Conservation (phyloP, 2,797 vertebrate species). For the Brotula barbata region DNA sequence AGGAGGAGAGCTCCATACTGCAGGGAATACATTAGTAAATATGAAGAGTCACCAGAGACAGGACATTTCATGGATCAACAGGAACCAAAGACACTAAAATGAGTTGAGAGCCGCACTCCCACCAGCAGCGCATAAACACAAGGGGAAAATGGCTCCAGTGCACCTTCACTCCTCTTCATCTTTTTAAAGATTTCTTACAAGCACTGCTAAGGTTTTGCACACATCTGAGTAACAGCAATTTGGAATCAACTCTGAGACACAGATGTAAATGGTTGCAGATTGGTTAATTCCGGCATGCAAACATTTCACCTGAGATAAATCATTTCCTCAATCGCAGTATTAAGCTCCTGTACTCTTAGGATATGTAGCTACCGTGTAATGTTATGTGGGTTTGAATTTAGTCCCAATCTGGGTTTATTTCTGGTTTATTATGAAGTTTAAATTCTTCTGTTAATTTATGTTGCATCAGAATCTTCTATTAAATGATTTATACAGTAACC, state of each 20-base stretch:
- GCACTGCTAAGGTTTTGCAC: conserved; percentile 81
- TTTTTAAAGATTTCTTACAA: conserved; percentile 79
- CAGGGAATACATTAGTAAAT: conserved; percentile 94
- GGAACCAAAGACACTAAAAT: conserved; percentile 93
- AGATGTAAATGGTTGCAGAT: too few species aligned
- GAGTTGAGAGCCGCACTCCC: conserved; percentile 83
- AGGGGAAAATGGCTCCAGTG: conserved; percentile 76
- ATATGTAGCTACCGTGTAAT: too few species aligned
- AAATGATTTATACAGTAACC: conserved; percentile 1
- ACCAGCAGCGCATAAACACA: conserved; percentile 80
- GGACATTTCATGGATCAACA: conserved; percentile 96
- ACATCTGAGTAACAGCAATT: too few species aligned
- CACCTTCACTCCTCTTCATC: too few species aligned
- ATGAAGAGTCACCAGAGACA: conserved; percentile 92
- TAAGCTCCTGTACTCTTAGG: too few species aligned
- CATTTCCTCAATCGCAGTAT: too few species aligned
- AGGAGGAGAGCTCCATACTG: conserved; percentile 85
- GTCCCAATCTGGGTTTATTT: too few species aligned
- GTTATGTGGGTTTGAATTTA: conserved; percentile 27
- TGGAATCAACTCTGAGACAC: too few species aligned
- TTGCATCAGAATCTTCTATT: not conserved
- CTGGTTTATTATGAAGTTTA: not conserved
- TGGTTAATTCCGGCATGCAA: too few species aligned
- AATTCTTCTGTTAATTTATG: conserved; percentile 6
- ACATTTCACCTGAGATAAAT: too few species aligned